A percentile compares a stretch with the other conserved stretches of the same genome.
Evolutionary conservation across 2,888 invertebrate species (phyloP).

Genomic region (Limulus polyphemus): DNA sequence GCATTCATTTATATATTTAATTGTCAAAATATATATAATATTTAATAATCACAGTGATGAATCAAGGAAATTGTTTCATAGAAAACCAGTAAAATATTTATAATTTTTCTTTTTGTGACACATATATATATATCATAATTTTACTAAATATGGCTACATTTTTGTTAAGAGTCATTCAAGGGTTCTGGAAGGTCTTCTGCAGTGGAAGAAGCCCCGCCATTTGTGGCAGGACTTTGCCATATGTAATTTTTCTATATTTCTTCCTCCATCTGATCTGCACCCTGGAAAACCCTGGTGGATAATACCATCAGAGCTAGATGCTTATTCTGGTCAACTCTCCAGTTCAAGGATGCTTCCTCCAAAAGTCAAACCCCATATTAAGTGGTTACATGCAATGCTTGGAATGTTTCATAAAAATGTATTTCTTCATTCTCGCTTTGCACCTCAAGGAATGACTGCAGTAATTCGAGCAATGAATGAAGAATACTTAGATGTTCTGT

Average conservation of each 20-base stretch:
- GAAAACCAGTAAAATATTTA: too few species aligned
- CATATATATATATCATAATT: background rate
- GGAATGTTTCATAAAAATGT: conserved; percentile 34
- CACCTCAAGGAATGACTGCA: conserved; percentile 20
- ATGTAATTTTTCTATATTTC: conserved; percentile 12
- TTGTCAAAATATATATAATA: too few species aligned
- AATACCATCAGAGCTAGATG: conserved; percentile 5
- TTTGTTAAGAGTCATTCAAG: conserved; percentile 8
- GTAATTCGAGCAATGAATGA: conserved; percentile 10
- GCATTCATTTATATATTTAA: too few species aligned
- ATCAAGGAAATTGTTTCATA: too few species aligned
- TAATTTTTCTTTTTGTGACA: too few species aligned
- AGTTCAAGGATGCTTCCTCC: conserved; percentile 11
- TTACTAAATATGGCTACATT: background rate
- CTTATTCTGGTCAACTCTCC: conserved; percentile 7
- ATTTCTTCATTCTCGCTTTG: conserved; percentile 29
- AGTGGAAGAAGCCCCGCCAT: conserved; percentile 12
- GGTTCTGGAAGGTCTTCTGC: conserved; percentile 8
- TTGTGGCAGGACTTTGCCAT: conserved; percentile 12
- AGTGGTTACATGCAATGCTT: conserved; percentile 11
- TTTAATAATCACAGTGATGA: too few species aligned
- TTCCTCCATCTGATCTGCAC: conserved; percentile 5
- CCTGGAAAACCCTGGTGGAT: conserved; percentile 15
- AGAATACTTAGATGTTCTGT: conserved; percentile 19
- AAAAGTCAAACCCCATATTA: conserved; percentile 5